Evolutionary conservation across 2,113 vertebrate genomes (phyloP).

Genomic region (Zapus hudsonius): DNA sequence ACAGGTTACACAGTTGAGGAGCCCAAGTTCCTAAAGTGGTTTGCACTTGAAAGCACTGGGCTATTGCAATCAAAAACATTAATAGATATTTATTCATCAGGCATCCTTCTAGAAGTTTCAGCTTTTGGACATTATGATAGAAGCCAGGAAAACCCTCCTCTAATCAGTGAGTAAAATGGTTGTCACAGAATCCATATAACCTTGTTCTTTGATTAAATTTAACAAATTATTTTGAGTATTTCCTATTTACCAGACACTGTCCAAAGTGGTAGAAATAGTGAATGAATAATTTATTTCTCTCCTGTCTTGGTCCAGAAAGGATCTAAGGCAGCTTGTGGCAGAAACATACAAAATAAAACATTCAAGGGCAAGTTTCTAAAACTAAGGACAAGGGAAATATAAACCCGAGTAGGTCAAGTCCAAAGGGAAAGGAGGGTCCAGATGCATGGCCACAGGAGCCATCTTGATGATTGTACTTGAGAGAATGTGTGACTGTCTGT

Average conservation of each 20-base stretch:
- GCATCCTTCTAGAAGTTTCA: neutral
- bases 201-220: conserved; percentile 63
- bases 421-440: neutral
- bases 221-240: conserved; percentile 56
- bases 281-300: conserved; percentile 68
- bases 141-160: conserved; percentile 28
- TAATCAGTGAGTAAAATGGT: neutral
- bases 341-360: conserved; percentile 43
- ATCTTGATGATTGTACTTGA: neutral
- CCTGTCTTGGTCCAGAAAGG: conserved; percentile 22
- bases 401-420: conserved; percentile 53
- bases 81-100: neutral
- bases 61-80: neutral
- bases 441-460: neutral
- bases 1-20: neutral
- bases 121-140: neutral
- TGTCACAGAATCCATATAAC: conserved; percentile 24
- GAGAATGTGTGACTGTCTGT: neutral
- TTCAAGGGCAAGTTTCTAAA: conserved; percentile 32
- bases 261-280: conserved; percentile 34
- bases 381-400: neutral
- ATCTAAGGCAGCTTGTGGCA: conserved; percentile 52
- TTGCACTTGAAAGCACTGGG: neutral
- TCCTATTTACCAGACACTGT: conserved; percentile 19
- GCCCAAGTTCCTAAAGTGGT: neutral